Evolutionary conservation across 1,140 invertebrate species (phyloP), one percentile per base, ranked within the genome.

Genomic region (Heliconius congener): DNA sequence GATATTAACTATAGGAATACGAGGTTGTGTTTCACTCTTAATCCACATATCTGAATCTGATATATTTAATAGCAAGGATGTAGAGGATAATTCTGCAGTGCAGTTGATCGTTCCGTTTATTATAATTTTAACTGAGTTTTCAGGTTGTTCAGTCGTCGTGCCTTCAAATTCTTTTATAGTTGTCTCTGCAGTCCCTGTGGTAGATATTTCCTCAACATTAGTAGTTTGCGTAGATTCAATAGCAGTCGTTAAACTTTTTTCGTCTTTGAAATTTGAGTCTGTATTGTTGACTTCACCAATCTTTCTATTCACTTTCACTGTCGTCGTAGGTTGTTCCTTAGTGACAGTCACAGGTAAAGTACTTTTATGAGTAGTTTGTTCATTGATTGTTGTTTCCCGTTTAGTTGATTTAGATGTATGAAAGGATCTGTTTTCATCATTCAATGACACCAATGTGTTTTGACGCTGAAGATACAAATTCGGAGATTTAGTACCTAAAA

Each of bases 81-180:
- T 89, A 0, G 93, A 91, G 2, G 93, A 92, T 50, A 94, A 60
- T 81, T 93, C 92, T 19, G 93, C 85, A 4, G 93, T 93, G 42
- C 93, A 94, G 19, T 94, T 93, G 8, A 93, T 91, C 34, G 92
- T 94, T 55, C 93, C 93, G 60, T 94, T 94, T 8, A 94, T 89
- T 23, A 91, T 86, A 57, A 94, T 89, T 83, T 88, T 91, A 0
- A 94, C 84, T 0, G 88, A 86, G 18, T 85, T 86, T 71, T 92
- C 91, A 0, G 91, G 89, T 81, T 90, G 85, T 73, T 91, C 89
- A 71, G 88, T 91, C 4, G 84, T 9, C 72, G 57, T 5, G 77
- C 84, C 73, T 87, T 86, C 34, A 83, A 34, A 34, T 50, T 83
- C 81, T 37, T 84, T 80, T 37, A 79, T 73, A 3, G 85, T 83